Base-by-base conservation (phyloP, 2,888 invertebrate species). In the Tachina grossa region DNA sequence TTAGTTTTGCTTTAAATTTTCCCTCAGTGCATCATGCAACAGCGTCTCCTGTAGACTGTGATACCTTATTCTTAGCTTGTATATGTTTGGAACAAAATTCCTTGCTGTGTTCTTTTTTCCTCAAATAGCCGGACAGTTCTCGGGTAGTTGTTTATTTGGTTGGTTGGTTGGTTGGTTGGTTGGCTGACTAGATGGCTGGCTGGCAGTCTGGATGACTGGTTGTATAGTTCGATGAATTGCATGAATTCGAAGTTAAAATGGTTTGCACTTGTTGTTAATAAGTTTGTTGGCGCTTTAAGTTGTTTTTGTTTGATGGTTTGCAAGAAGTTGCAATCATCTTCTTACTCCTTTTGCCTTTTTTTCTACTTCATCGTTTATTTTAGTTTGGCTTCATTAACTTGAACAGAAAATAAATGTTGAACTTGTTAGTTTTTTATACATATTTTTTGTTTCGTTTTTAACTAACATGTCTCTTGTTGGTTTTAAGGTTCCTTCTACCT, bases 1-100 rank as follows among this genome's bases (percentile, higher is more conserved):
- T 92, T 87, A 86, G 84, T 87, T 90, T 89, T 88, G 89, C 88
- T 89, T 88, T 84, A 86, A 85, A 88, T 91, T 90, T 89, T 89
- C 89, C 82, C 88, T 89, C 90, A 90, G 89, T 90, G 90, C 90
- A 90, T 88, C 77, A 78, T 77, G 53, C 59, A 80, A 66, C 57
- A 74, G 39, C 45, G 59, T 41, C 22, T 61, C 39, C 51, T 87
- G 89, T 90, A 51, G 47, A 61, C 14, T 59, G 9, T 80, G 55
- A 55, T 79, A 84, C 72, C 74, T 59, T 76, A 74, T 77, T 39
- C 41, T 61, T 43, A 49, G 87, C 90, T 89, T 88, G 88, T 90
- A 22, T 53, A 11, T 51, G 89, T 90, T 88, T 88, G 88, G 88
- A 87, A 88, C 88, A 88, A 88, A 89, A 88, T 89, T 79, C 63